A percentile compares a stretch with the other conserved stretches of the same genome.
Evolutionary conservation across 1,140 invertebrate genomes (phyloP).

Genomic region (Papilio polytes): DNA sequence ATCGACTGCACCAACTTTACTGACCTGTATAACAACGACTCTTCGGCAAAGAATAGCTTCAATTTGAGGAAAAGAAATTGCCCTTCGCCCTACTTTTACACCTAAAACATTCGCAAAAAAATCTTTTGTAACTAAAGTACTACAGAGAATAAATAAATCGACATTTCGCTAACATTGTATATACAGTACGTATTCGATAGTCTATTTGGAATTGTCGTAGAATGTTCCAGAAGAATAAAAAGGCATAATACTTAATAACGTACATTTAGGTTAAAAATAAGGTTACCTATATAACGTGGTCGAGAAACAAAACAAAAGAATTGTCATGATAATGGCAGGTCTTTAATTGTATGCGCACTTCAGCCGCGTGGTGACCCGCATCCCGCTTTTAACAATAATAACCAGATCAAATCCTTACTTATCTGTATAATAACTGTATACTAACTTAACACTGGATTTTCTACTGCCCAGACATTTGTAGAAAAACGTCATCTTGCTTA

Average conservation of each 20-base stretch:
- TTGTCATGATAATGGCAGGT: constrained; percentile 1
- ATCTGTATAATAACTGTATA: not conserved
- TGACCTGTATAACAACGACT: not conserved
- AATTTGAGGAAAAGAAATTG: constrained; percentile 12
- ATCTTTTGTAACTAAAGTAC: not conserved
- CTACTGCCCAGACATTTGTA: not conserved
- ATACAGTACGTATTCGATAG: too few relatives aligned
- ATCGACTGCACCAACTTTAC: not conserved
- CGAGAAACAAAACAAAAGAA: not conserved
- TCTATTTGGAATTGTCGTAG: too few relatives aligned
- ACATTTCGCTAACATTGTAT: not conserved
- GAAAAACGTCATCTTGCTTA: not conserved
- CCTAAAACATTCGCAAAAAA: not conserved
- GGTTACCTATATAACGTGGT: constrained; percentile 1
- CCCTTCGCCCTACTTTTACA: not conserved
- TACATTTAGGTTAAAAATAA: not conserved
- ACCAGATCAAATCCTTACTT: constrained; percentile 7
- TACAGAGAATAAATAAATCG: not conserved
- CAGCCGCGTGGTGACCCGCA: constrained; percentile 12
- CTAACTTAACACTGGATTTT: not conserved
- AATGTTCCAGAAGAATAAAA: not conserved
- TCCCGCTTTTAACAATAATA: constrained; percentile 9
- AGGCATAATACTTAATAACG: not conserved
- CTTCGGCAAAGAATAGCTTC: not conserved
- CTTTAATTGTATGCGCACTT: constrained; percentile 1